Evolutionary conservation across 2,888 invertebrate species (phyloP).

Genomic region (Drosophila neotestacea): DNA sequence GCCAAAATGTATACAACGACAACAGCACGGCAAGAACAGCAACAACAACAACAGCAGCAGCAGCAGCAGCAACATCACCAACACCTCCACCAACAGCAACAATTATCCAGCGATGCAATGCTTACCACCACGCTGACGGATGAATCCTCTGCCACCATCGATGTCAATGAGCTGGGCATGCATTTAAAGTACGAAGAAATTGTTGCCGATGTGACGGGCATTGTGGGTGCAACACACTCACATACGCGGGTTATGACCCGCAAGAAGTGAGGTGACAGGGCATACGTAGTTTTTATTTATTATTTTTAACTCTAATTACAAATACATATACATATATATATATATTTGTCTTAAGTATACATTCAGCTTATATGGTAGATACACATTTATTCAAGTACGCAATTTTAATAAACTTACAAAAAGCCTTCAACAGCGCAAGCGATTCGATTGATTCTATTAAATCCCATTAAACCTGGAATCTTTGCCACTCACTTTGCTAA

Average conservation of each 20-base stretch:
- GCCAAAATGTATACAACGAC: constrained; percentile 26
- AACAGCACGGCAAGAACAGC: constrained; percentile 29
- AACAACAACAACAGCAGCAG: constrained; percentile 40
- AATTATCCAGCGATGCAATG: constrained; percentile 61
- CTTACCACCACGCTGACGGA: constrained; percentile 60
- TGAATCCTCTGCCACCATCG: constrained; percentile 66
- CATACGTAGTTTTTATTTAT: constrained; percentile 20
- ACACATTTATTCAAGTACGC: constrained; percentile 46
- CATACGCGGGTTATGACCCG: constrained; percentile 38
- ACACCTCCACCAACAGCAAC: constrained; percentile 35
- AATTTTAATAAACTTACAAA: constrained; percentile 51
- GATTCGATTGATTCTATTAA: constrained; percentile 24
- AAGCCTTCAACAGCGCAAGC: constrained; percentile 42
- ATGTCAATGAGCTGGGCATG: constrained; percentile 76
- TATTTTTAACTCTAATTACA: too few species aligned
- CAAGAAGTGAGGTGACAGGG: constrained; percentile 40
- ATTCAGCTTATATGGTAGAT: constrained; percentile 53
- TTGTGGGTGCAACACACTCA: constrained; percentile 58
- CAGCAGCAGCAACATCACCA: constrained; percentile 36
- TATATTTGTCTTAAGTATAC: constrained; percentile 17
- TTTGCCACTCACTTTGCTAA: constrained; percentile 17
- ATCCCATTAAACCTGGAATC: not conserved
- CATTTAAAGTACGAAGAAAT: constrained; percentile 84
- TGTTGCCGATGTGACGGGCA: constrained; percentile 84
- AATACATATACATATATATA: constrained; percentile 8